phyloP scores from a whole-genome alignment of 2,113 vertebrate species.

The Nerophis ophidion region DNA sequence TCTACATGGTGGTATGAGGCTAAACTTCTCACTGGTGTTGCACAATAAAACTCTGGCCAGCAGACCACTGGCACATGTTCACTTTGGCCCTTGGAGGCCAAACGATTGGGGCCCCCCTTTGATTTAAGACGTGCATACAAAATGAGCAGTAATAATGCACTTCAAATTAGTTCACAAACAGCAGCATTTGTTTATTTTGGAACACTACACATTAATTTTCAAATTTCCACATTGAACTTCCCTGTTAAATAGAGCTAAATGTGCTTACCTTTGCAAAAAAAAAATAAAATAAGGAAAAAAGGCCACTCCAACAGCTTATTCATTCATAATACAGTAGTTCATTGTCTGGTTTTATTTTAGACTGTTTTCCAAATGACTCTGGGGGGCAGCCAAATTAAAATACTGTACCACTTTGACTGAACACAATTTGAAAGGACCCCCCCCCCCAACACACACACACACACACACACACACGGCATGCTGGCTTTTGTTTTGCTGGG shows the following conservation, averaged over 20 bases:
- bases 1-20: too few species aligned
- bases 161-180: background rate
- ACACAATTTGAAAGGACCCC: slow-evolving; percentile 35
- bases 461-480: background rate
- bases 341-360: slow-evolving; percentile 44
- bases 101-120: too few species aligned
- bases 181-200: too few species aligned
- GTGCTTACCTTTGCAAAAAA: background rate
- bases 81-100: too few species aligned
- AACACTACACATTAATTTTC: too few species aligned
- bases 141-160: slow-evolving; percentile 13
- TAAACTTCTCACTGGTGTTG: too few species aligned
- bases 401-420: slow-evolving; percentile 34
- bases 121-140: background rate
- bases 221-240: too few species aligned
- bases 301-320: slow-evolving; percentile 22
- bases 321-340: slow-evolving; percentile 50
- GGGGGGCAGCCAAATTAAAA: slow-evolving; percentile 48
- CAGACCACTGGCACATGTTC: too few species aligned
- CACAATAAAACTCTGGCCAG: too few species aligned
- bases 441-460: background rate
- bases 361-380: slow-evolving; percentile 50
- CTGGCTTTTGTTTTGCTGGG: slow-evolving; percentile 10
- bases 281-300: slow-evolving; percentile 1
- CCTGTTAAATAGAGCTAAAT: too few species aligned